Base-by-base conservation (phyloP, 2,797 vertebrate genomes). In the Rhinoraja longicauda region DNA sequence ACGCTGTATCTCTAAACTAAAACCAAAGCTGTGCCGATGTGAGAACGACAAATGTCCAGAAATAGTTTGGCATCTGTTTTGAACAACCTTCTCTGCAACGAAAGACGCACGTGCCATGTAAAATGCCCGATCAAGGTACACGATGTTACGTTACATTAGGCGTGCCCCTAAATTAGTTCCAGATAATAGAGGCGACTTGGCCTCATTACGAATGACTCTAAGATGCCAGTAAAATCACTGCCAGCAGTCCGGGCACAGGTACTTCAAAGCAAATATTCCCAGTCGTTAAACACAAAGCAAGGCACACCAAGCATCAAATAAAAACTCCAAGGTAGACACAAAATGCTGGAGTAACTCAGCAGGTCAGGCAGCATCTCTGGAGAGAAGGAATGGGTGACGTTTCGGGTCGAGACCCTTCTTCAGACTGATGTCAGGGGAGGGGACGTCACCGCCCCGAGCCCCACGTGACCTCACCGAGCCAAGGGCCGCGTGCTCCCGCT, bases 211-310 rank as follows among this genome's bases (percentile, higher is more conserved):
- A 26, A 72, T 57, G 26, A 84, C 19, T 26, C 6, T 21, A 84
- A 24, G 45, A 53, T 84, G 81, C 81, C 24, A 84, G 53, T 84
- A 84, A 84, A 84, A 26, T 24, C 45, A 57, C 81, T 84, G 81
- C 24, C 57, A 84, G 45, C 32, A 45, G 39, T 53, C 19, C 9
- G 45, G 15, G 3, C 13, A 21, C 7, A 6, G 45, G 45, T 19
- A 26, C 21, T 59, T 57, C 45, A 57, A 84, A 84, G 81, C 45
- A 84, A 45, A 15, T 26, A 59, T 8, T 57, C 53, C 39, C 53
- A 57, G 29, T 45, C 21, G 29, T 57, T 59, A 84, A 57, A 45
- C 32, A n/a, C 75, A 57, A 26, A 84, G 45, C 81, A 24, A 84
- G 81, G 21, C 81, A 53, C 39, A 6, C 1, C 15, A 1, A 32